Base-by-base conservation (phyloP, 2,113 vertebrate species). In the Antechinus flavipes region DNA sequence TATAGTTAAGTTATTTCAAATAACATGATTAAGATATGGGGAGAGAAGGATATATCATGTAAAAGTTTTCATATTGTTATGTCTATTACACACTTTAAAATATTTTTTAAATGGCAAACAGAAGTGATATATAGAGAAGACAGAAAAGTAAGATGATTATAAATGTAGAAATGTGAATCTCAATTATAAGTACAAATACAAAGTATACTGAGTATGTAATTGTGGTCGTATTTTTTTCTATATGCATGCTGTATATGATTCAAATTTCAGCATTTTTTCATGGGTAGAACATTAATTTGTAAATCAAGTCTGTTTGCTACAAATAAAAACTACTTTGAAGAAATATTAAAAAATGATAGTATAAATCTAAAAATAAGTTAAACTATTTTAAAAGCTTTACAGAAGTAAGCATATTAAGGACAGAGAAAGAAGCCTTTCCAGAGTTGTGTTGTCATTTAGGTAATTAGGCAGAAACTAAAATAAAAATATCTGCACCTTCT, bases 381-480 rank as follows among this genome's bases (percentile, higher is more conserved):
- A 93, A 97, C 95, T 93, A 14, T 35, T 96, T 96, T 89, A 90
- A 98, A 98, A 98, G 0, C 2, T 91, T 4, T 76, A 90, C 96
- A 97, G 95, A 98, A 96, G 91, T 96, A 68, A 35, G 30, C 30
- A 30, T 95, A 98, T 95, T 89, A 68, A 53, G 91, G 90, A 97
- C 68, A 93, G 96, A 93, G 97, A 97, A 98, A 98, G 61, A 25
- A 96, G 94, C 93, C 91, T 94, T 96, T 97, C 91, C 94, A 97
- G 97, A 96, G 58, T 61, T 90, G 8, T 42, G 96, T 96, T 98
- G 96, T 97, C 97, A 97, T 95, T 4, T 90, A 98, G 3, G 52
- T 92, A 96, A 97, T 95, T 90, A 97, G 97, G 95, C 58, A 97
- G 96, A 96, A 98, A 98, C 93, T 98, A 98, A 97, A 98, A 98